Conservation (phyloP, 2,888 invertebrate genomes). For the Amblyteles armatorius region DNA sequence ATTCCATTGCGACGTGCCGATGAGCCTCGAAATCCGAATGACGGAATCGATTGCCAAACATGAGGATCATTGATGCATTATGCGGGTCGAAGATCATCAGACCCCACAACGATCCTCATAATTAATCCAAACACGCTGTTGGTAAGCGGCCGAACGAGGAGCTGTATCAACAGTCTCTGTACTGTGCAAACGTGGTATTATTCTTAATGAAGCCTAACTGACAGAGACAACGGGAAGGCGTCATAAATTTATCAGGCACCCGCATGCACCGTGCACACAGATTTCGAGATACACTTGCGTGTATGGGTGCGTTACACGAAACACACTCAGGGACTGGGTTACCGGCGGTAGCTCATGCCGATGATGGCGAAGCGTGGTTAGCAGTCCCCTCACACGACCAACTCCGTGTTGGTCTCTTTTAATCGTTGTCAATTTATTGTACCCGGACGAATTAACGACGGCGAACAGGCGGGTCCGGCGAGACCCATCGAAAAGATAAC, state of each 20-base stretch:
- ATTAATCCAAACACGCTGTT: conserved; percentile 22
- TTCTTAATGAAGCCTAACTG: conserved; percentile 70
- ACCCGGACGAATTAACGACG: not conserved
- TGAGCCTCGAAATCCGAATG: conserved; percentile 32
- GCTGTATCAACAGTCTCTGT: not conserved
- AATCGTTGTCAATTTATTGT: not conserved
- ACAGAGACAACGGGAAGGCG: conserved; percentile 67
- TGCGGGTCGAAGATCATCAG: conserved; percentile 35
- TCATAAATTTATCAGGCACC: conserved; percentile 73
- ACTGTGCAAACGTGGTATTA: conserved; percentile 57
- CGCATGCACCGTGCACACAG: conserved; percentile 58
- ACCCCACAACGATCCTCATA: conserved; percentile 33
- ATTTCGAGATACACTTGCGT: conserved; percentile 29
- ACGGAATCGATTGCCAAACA: conserved; percentile 25
- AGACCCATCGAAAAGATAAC: too few species aligned
- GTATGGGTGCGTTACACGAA: conserved; percentile 13
- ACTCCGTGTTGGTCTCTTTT: not conserved
- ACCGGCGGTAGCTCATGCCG: not conserved
- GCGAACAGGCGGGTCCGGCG: too few species aligned
- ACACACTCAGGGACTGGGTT: not conserved
- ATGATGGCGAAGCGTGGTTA: not conserved
- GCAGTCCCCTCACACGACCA: not conserved
- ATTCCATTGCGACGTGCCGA: not conserved
- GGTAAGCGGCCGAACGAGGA: conserved; percentile 26
- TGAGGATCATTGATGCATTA: not conserved